Evolutionary conservation across 1,140 invertebrate species (phyloP), one percentile per base, ranked within the genome.

Genomic region (Leptestheria dahalacensis): DNA sequence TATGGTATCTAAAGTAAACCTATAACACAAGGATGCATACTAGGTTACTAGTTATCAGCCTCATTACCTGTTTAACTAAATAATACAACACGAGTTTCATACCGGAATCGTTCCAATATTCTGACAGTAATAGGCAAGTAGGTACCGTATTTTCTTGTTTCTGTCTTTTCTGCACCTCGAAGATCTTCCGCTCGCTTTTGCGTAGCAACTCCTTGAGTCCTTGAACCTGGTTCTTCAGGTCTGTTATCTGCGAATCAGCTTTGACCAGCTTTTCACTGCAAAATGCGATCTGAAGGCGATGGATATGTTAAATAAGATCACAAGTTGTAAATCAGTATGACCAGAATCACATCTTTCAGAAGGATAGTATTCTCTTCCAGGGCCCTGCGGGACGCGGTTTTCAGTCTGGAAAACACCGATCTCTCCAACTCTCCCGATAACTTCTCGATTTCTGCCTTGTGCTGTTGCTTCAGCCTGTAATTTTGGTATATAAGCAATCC

Each of bases 281-380:
- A 0, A 33, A 26, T 12, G 53, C 53, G 11, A 55, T 28, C 28
- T 50, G 9, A 9, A 50, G 9, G 11, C 11, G 11, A 41, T 41
- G 6, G 18, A 50, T 50, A 15, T 0, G 20, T 23, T 55, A 33
- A 29, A 23, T 1, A 11, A n/a, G 29, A 54, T 11, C 0, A 25
- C 10, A 26, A 0, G 11, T 11, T 23, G 18, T 15, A 15, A 3
- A 54, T 15, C 1, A 10, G 50, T 51, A 2, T 52, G 11, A 29
- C 12, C 11, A 6, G 2, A 3, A 6, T 12, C 26, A 59, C 58
- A 29, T 59, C 47, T n/a, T 23, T 11, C 26, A 60, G 49, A 28
- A 60, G 58, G 24, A 52, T 49, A 1, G 58, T 52, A 28, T 60
- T 60, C 10, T 60, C 58, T 51, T 60, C 58, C 41, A 60, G 28